phyloP scores from a whole-genome alignment of 2,113 vertebrate species.

The Lepisosteus oculatus region DNA sequence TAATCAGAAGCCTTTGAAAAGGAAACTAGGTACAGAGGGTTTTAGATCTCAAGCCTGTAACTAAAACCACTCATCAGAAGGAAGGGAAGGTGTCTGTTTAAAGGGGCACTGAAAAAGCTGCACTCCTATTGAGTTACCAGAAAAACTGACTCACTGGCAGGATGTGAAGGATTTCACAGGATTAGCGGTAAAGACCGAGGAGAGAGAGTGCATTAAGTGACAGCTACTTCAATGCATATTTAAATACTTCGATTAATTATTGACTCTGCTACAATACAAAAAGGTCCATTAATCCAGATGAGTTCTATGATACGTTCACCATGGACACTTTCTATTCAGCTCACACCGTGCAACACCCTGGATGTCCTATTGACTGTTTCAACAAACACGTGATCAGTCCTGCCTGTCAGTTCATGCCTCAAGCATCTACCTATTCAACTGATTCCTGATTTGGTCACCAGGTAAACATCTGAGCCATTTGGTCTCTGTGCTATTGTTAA shows the following conservation, averaged over 20 bases:
- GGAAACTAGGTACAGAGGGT: slow-evolving; percentile 50
- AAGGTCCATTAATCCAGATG: slow-evolving; percentile 52
- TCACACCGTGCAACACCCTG: slow-evolving; percentile 7
- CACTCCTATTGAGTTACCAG: slow-evolving; percentile 63
- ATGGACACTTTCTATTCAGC: slow-evolving; percentile 75
- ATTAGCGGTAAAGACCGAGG: slow-evolving; percentile 44
- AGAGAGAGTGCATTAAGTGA: slow-evolving; percentile 65
- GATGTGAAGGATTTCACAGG: slow-evolving; percentile 45
- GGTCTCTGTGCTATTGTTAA: too few relatives aligned
- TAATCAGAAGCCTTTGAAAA: slow-evolving; percentile 57
- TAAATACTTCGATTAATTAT: slow-evolving; percentile 62
- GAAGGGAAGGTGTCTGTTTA: slow-evolving; percentile 47
- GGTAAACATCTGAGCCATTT: not conserved
- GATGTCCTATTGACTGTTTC: not conserved
- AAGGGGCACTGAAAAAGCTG: slow-evolving; percentile 26
- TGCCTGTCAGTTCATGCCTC: not conserved
- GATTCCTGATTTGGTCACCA: not conserved
- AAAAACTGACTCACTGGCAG: slow-evolving; percentile 72
- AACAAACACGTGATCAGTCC: not conserved
- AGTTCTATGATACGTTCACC: slow-evolving; percentile 54
- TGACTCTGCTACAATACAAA: slow-evolving; percentile 47
- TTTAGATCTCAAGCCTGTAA: slow-evolving; percentile 55
- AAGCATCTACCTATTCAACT: not conserved
- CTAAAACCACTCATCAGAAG: slow-evolving; percentile 45
- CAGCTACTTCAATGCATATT: slow-evolving; percentile 63